phyloP scores from a whole-genome alignment of 2,888 invertebrate genomes.

The Chrysolina haemoptera region DNA sequence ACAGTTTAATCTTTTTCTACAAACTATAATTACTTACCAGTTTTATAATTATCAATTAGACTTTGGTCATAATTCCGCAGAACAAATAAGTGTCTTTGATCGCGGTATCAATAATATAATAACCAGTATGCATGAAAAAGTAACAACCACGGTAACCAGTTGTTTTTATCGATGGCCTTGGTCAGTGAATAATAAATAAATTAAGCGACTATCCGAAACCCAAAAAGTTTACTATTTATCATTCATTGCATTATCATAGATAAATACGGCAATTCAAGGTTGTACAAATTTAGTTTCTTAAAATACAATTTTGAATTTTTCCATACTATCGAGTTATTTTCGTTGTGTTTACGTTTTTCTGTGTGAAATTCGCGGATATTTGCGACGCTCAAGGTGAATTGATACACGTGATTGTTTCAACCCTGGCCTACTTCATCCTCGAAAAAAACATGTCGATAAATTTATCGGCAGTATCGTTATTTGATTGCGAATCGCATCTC shows the following conservation, averaged over 20 bases:
- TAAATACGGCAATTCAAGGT: constrained; percentile 15
- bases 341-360: constrained; percentile 22
- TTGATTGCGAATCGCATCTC: constrained; percentile 14
- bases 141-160: neutral
- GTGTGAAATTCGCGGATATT: constrained; percentile 46
- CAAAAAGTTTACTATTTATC: constrained; percentile 20
- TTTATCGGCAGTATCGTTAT: constrained; percentile 9
- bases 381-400: constrained; percentile 58
- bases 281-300: neutral
- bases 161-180: constrained; percentile 36
- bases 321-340: constrained; percentile 14
- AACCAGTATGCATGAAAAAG: neutral
- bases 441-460: constrained; percentile 45
- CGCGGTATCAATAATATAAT: neutral
- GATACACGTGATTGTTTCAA: constrained; percentile 63
- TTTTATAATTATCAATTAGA: neutral
- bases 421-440: constrained; percentile 68
- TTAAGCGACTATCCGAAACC: constrained; percentile 21
- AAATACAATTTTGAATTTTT: constrained; percentile 16
- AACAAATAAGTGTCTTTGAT: neutral
- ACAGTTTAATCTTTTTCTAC: neutral
- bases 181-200: constrained; percentile 10
- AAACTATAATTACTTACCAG: neutral
- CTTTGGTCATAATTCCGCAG: neutral
- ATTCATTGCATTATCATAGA: constrained; percentile 27